Evolutionary conservation across 1,140 invertebrate species (phyloP).

Genomic region (Drosophila parvula): DNA sequence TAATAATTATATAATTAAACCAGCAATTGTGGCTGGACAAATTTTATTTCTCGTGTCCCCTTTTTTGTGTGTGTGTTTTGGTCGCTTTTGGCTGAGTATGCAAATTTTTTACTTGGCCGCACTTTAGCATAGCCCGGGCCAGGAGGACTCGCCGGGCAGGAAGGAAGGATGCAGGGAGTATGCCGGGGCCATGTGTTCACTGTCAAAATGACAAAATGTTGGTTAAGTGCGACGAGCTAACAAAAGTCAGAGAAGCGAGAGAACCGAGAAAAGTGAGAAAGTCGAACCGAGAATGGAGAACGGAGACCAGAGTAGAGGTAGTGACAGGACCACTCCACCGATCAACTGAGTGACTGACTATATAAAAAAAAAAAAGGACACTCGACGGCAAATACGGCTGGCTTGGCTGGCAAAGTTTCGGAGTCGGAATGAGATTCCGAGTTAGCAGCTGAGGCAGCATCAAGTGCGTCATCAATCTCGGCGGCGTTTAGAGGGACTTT

Average conservation of each 20-base stretch:
- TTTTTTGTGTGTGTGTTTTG: slow-evolving; percentile 13
- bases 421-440: slow-evolving; percentile 48
- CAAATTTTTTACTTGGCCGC: slow-evolving; percentile 77
- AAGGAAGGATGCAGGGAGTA: slow-evolving; percentile 7
- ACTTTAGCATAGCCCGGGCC: slow-evolving; percentile 51
- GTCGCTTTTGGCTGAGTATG: slow-evolving; percentile 71
- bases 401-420: slow-evolving; percentile 31
- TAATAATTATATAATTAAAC: background rate
- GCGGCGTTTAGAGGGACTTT: slow-evolving; percentile 53
- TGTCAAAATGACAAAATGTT: slow-evolving; percentile 81
- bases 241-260: slow-evolving; percentile 43
- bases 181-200: slow-evolving; percentile 48
- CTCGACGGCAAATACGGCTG: slow-evolving; percentile 28
- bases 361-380: slow-evolving; percentile 56
- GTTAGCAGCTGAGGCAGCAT: slow-evolving; percentile 54
- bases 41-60: background rate
- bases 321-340: slow-evolving; percentile 47
- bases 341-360: slow-evolving; percentile 56
- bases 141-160: slow-evolving; percentile 13
- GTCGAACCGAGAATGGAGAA: slow-evolving; percentile 6
- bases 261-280: slow-evolving; percentile 7
- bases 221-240: slow-evolving; percentile 62
- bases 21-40: background rate
- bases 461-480: slow-evolving; percentile 80
- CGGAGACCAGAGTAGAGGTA: slow-evolving; percentile 10